A percentile compares a stretch with the other conserved stretches of the same genome.
Conservation (phyloP, 1,140 invertebrate species). For the Radopholus similis region DNA sequence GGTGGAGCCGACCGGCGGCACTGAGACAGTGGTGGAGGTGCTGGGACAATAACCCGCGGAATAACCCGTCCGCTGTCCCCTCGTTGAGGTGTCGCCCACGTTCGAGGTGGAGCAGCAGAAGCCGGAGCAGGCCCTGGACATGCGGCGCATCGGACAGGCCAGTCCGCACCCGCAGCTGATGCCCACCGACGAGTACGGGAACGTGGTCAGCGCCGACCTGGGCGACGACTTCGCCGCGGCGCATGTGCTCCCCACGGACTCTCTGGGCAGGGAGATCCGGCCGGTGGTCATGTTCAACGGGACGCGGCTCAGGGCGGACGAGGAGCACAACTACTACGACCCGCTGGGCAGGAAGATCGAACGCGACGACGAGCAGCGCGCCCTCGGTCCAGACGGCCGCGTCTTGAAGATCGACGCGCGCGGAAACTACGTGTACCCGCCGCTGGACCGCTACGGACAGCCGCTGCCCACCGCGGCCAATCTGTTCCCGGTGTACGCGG, state of each 20-base stretch:
- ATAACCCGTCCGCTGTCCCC: background rate
- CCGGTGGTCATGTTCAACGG: slow-evolving; percentile 44
- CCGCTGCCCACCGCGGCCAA: slow-evolving; percentile 17
- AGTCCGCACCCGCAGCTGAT: slow-evolving; percentile 21
- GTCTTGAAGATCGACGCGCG: slow-evolving; percentile 33
- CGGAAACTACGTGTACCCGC: slow-evolving; percentile 51
- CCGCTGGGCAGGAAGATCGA: slow-evolving; percentile 19
- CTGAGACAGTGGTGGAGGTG: slow-evolving; percentile 25
- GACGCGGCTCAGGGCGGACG: slow-evolving; percentile 19
- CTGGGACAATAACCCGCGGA: slow-evolving; percentile 1
- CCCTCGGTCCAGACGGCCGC: slow-evolving; percentile 43
- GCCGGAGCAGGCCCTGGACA: slow-evolving; percentile 2
- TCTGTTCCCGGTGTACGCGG: slow-evolving; percentile 1
- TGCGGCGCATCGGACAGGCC: background rate
- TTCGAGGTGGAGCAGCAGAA: slow-evolving; percentile 5
- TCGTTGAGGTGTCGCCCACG: background rate
- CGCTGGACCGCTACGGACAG: slow-evolving; percentile 31
- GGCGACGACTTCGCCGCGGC: slow-evolving; percentile 21
- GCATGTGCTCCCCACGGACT: slow-evolving; percentile 33
- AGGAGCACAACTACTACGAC: slow-evolving; percentile 21
- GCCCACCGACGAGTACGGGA: slow-evolving; percentile 40
- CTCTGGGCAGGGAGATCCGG: slow-evolving; percentile 34
- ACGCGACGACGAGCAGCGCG: slow-evolving; percentile 28
- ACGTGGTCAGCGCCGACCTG: slow-evolving; percentile 18
- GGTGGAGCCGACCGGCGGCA: slow-evolving; percentile 5